A percentile compares a stretch with the other conserved stretches of the same genome.
phyloP scores from a whole-genome alignment of 2,797 vertebrate species.

The Hozukius guyotensis region DNA sequence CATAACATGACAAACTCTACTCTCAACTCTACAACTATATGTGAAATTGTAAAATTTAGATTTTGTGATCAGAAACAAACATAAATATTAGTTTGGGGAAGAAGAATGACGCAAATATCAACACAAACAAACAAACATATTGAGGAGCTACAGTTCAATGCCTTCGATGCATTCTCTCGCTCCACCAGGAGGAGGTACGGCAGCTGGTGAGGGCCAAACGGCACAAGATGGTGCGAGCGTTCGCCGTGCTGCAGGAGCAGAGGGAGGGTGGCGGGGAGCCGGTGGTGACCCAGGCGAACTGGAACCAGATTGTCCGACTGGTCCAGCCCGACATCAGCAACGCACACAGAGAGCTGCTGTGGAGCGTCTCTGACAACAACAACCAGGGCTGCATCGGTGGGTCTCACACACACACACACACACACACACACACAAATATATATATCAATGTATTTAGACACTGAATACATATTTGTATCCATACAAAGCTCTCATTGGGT shows the following conservation, averaged over 20 bases:
- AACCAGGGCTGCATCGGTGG: constrained; percentile 87
- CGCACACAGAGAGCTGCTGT: constrained; percentile 89
- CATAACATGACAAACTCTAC: too few relatives aligned
- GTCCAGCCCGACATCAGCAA: constrained; percentile 86
- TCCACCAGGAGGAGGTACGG: constrained; percentile 90
- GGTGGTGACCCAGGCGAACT: constrained; percentile 81
- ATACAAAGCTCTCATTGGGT: too few relatives aligned
- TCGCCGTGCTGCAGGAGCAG: constrained; percentile 87
- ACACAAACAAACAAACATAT: neutral
- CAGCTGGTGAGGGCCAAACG: constrained; percentile 90
- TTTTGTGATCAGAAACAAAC: too few relatives aligned
- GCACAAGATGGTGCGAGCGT: constrained; percentile 91
- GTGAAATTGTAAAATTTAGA: too few relatives aligned
- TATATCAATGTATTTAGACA: neutral
- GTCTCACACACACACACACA: constrained; percentile 26
- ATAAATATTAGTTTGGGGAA: neutral
- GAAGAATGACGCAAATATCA: neutral
- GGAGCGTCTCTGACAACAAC: constrained; percentile 85
- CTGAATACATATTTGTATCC: neutral
- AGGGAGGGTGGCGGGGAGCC: constrained; percentile 72
- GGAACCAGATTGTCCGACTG: constrained; percentile 86
- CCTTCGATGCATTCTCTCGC: neutral
- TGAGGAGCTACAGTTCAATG: neutral
- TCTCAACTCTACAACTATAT: too few relatives aligned
- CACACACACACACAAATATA: neutral